Conservation (phyloP, 2,888 invertebrate genomes). For the Gymnoscelis rufifasciata region DNA sequence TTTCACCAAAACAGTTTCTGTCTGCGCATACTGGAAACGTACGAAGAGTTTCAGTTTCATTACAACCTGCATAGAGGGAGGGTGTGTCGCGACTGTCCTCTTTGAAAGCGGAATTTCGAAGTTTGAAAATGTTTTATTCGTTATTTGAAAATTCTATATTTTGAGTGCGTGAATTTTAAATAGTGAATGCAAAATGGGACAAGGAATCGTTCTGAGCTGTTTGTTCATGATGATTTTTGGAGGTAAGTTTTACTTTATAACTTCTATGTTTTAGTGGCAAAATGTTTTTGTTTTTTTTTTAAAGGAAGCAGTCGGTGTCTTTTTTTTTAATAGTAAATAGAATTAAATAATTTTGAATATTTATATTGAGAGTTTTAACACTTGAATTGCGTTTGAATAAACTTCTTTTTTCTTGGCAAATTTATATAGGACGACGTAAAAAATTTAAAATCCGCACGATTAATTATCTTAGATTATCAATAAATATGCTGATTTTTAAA, state of each 20-base stretch:
- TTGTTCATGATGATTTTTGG: constrained; percentile 54
- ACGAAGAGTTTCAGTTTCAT: constrained; percentile 28
- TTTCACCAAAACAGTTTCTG: background rate
- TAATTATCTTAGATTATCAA: too few relatives aligned
- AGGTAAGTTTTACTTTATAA: constrained; percentile 56
- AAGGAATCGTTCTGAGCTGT: constrained; percentile 43
- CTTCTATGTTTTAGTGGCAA: background rate
- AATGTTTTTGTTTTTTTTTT: too few relatives aligned
- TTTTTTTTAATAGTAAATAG: too few relatives aligned
- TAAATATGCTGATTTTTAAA: too few relatives aligned
- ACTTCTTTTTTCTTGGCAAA: too few relatives aligned
- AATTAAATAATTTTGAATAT: too few relatives aligned
- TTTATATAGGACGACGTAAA: too few relatives aligned
- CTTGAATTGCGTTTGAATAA: too few relatives aligned
- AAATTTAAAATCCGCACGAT: too few relatives aligned
- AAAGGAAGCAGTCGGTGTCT: background rate
- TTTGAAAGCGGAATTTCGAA: constrained; percentile 23
- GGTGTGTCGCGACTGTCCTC: constrained; percentile 14
- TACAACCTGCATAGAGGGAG: constrained; percentile 24
- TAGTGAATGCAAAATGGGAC: constrained; percentile 48
- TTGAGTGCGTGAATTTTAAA: constrained; percentile 28
- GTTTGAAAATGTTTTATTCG: constrained; percentile 20
- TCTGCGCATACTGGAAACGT: constrained; percentile 23
- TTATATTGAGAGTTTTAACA: too few relatives aligned
- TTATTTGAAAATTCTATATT: constrained; percentile 15